Evolutionary conservation across 2,888 invertebrate genomes (phyloP), one percentile per base, ranked within the genome.

Genomic region (Sarcophaga caerulescens): DNA sequence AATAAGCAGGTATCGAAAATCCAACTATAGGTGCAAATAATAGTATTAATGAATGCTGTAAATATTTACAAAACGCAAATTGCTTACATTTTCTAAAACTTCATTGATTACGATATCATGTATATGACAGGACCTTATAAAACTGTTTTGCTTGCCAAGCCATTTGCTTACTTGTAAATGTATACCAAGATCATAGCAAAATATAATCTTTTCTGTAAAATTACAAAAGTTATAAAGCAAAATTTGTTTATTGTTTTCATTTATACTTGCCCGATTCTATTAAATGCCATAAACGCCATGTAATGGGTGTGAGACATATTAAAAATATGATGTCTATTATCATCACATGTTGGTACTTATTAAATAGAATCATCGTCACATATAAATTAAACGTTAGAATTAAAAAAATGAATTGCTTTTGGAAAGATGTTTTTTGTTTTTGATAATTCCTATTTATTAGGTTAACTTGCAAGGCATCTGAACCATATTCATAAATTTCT

Each of bases 81-180:
- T 8, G 87, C 90, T 85, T 89, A 94, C 94, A 90, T 93, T 90
- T 70, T 92, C 92, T 35, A 94, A 92, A 1, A 94, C 93, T 91
- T 94, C 94, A 81, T 94, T 94, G 14, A 94, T 92, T 2, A 93
- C 92, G 17, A 93, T 88, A 84, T 93, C 93, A 57, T 93, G 89
- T 11, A 94, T 90, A 77, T 90, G 87, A 0, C 90, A 89, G 17
- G 91, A 89, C 14, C 93, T 91, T 21, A 94, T 89, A 81, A 93
- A 93, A 6, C 89, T 82, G 14, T 90, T 91, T 0, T 89, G 87
- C 52, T 90, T 89, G 0, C 91, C 88, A 45, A 92, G 87, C n/a
- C 89, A 89, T 63, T 92, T 92, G 60, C 90, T 89, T 35, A 91
- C 91, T 73, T 92, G 91, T 1, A 91, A 89, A 87, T 93, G 93